These are phyloP conservation scores for Falco cherrug DNA, from an alignment of 2,797 vertebrate species.

Conservation along the genomic window DNA sequence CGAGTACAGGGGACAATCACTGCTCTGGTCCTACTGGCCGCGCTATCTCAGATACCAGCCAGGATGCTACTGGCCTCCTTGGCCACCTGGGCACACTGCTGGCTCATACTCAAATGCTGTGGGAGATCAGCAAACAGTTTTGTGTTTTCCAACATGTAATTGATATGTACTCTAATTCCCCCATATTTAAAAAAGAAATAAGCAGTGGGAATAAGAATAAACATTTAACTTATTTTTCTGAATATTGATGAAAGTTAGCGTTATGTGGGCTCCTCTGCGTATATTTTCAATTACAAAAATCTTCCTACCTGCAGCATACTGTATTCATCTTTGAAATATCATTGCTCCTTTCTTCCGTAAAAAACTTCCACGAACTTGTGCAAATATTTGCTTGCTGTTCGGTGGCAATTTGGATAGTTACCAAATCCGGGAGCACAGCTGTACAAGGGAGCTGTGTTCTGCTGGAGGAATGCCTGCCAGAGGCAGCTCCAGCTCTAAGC, in stretches of 20 bases:
- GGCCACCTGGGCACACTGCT: too few relatives aligned
- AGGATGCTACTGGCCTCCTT: too few relatives aligned
- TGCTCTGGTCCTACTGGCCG: too few relatives aligned
- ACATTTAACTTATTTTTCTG: background rate
- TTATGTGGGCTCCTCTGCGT: background rate
- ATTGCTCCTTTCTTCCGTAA: background rate
- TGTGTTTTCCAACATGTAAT: background rate
- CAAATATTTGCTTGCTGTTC: background rate
- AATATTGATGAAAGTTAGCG: background rate
- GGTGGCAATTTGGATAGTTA: background rate
- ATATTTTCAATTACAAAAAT: background rate
- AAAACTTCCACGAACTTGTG: background rate
- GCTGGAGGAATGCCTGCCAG: background rate
- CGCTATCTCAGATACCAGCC: too few relatives aligned
- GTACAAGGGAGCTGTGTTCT: background rate
- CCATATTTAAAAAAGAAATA: background rate
- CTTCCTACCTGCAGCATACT: background rate
- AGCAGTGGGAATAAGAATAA: background rate
- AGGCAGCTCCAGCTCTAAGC: background rate
- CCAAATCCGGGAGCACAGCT: background rate
- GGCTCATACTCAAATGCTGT: background rate
- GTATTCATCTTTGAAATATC: background rate
- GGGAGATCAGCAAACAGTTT: background rate
- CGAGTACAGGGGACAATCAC: too few relatives aligned
- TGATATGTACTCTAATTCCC: background rate